Conservation (phyloP, 2,797 vertebrate genomes). For the Eupleurogrammus muticus region DNA sequence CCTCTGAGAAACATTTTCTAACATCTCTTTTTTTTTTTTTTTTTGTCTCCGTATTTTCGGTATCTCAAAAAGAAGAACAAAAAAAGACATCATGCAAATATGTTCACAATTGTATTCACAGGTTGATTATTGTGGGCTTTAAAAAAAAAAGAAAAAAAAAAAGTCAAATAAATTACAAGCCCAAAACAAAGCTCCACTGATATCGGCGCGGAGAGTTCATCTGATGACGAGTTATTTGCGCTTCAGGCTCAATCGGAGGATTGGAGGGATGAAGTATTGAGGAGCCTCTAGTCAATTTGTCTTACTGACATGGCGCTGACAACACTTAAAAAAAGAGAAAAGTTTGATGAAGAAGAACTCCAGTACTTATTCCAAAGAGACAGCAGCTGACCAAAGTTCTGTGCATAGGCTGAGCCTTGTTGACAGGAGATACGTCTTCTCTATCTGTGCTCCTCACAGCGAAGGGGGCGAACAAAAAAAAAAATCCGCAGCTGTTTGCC, state of each 20-base stretch:
- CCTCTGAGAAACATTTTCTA: slow-evolving; percentile 57
- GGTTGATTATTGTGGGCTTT: slow-evolving; percentile 49
- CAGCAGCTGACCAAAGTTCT: slow-evolving; percentile 73
- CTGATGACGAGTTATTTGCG: slow-evolving; percentile 66
- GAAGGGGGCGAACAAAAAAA: slow-evolving; percentile 67
- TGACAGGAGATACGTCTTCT: slow-evolving; percentile 82
- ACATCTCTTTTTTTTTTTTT: slow-evolving; percentile 42
- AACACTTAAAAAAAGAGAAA: slow-evolving; percentile 76
- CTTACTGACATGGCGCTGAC: slow-evolving; percentile 78
- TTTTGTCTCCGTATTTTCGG: slow-evolving; percentile 46
- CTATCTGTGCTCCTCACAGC: slow-evolving; percentile 74
- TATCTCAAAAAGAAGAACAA: slow-evolving; percentile 45
- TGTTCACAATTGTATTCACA: slow-evolving; percentile 75
- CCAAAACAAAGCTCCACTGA: slow-evolving; percentile 47
- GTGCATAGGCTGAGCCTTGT: slow-evolving; percentile 74
- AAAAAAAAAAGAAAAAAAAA: slow-evolving; percentile 44
- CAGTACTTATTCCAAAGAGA: slow-evolving; percentile 79
- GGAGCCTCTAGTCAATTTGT: slow-evolving; percentile 76
- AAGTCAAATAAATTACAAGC: slow-evolving; percentile 52
- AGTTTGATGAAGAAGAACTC: slow-evolving; percentile 81
- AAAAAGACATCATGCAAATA: slow-evolving; percentile 75
- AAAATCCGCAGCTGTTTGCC: slow-evolving; percentile 71
- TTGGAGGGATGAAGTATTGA: slow-evolving; percentile 63
- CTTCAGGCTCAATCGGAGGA: slow-evolving; percentile 66
- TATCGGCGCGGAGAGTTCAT: slow-evolving; percentile 41